Evolutionary conservation across 2,888 invertebrate genomes (phyloP), one percentile per base, ranked within the genome.

Genomic region (Pasiphila rectangulata): DNA sequence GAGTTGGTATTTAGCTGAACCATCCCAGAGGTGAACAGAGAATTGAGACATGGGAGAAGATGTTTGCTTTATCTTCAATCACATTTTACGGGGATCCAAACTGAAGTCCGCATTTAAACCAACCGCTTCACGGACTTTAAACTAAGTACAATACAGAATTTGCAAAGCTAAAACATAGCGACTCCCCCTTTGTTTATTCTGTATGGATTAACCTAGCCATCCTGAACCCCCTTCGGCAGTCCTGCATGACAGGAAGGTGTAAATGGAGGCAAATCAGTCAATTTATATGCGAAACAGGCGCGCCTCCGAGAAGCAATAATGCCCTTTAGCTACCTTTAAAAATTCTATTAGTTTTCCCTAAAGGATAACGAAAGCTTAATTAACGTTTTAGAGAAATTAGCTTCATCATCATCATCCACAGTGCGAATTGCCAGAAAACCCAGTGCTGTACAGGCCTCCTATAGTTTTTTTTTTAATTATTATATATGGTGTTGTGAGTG

Each of bases 211-310:
- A 42, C 32, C 21, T 39, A 43, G 43, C 43, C 21, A 25, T 15
- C 12, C 25, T 25, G 6, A 16, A 4, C 16, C 9, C 41, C 34
- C 38, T 27, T 29, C 30, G 38, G 35, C 29, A 42, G 32, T 63
- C 71, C 69, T 77, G 76, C 69, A 67, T 75, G 77, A 70, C 72
- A 72, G 73, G 68, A 75, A 79, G 82, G 85, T 83, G 84, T 81
- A 83, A 85, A 83, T 84, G 74, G 81, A 83, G 73, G 83, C 79
- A 86, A 87, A 86, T 87, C 83, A 78, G 76, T 83, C 86, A 86
- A 87, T 88, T 85, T 86, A 85, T 86, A 87, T 87, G 86, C 87
- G 85, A 80, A 78, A 75, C 83, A 78, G 72, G 60, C 69, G 60
- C 69, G 77, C 80, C 80, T 83, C 83, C 83, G 84, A 83, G 75